phyloP scores from a whole-genome alignment of 1,140 invertebrate genomes.

The Schlechtendalia chinensis region DNA sequence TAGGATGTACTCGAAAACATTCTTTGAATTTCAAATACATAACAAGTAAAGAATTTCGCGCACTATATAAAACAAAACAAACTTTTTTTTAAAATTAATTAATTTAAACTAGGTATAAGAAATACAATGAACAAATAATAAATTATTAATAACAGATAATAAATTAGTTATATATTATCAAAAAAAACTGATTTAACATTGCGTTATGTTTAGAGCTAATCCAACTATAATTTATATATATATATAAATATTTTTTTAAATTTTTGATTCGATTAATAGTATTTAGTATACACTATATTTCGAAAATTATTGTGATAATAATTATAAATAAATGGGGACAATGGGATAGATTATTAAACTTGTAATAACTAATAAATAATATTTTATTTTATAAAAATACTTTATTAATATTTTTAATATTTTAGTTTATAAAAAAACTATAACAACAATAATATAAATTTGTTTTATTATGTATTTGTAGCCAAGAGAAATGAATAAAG shows the following conservation, averaged over 20 bases:
- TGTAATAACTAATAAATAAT: background rate
- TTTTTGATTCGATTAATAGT: constrained; percentile 13
- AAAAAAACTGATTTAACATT: constrained; percentile 3
- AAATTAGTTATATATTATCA: background rate
- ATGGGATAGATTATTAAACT: background rate
- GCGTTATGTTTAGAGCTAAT: background rate
- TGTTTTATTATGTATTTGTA: no score
- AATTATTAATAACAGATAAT: no score
- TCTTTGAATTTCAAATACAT: constrained; percentile 28
- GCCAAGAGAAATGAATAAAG: no score
- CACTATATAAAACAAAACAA: background rate
- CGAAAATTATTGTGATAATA: background rate
- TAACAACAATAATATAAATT: no score
- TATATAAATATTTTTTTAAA: no score
- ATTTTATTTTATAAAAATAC: no score
- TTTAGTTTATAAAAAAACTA: no score
- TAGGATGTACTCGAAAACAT: constrained; percentile 1
- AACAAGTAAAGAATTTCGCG: no score
- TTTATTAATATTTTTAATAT: no score
- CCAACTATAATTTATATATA: constrained; percentile 6
- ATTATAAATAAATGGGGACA: background rate
- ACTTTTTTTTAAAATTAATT: background rate
- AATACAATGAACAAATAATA: no score
- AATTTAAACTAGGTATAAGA: background rate
- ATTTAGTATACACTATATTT: background rate